Base-by-base conservation (phyloP, 2,888 invertebrate genomes). In the Chalcis sispes region DNA sequence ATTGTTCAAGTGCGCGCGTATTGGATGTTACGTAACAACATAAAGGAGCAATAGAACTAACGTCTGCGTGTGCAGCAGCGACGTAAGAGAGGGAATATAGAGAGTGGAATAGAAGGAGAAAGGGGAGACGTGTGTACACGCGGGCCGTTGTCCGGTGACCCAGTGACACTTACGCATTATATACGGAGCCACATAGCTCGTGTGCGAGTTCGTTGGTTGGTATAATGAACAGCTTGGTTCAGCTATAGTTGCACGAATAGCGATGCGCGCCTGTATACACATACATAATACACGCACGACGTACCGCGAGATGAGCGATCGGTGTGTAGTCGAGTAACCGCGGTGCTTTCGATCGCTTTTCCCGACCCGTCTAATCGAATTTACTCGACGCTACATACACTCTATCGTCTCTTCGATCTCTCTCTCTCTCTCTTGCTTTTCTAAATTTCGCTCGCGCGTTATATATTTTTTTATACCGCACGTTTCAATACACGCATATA, bases 81-180 rank as follows among this genome's bases (percentile, higher is more conserved):
- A 5, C 40, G 25, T n/a, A n/a, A n/a, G 20, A 27, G 54, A 32
- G 32, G 32, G 32, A 32, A 8, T 8, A 8, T 8, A 32, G 5
- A 5, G 32, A 32, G 5, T 32, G 32, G 32, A 32, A 18, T 25
- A 3, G 40, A 40, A 40, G 54, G 54, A n/a, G 54, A 29, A 32
- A 23, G 20, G 50, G 50, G 32, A 1, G 29, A n/a, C n/a, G n/a
- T 1, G n/a, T 2, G 18, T 4, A 13, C 18, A 5, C 40, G 8
- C 1, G 27, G 64, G 77, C 67, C 73, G 75, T 80, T 80, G 79
- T 79, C 79, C 77, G 64, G 76, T 80, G 79, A 81, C 80, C 81
- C 64, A 80, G 80, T 80, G 74, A 73, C 78, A 79, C 74, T 79
- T 75, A 75, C 77, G 78, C 79, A 80, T 81, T 80, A n/a, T n/a